Base-by-base conservation (phyloP, 2,113 vertebrate genomes). In the Pica pica region DNA sequence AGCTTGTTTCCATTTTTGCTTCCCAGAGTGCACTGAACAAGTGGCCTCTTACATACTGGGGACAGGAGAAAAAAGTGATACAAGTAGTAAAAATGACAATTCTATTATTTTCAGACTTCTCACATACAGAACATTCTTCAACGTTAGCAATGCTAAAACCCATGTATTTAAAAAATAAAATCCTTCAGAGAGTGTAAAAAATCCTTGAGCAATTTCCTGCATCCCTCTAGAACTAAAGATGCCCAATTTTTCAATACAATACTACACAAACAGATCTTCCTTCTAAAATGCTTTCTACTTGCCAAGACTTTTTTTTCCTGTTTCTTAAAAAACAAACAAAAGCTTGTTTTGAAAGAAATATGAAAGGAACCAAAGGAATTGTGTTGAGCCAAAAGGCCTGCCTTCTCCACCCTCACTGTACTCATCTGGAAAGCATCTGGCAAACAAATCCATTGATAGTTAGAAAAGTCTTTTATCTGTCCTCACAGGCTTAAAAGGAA, bases 121-220 rank as follows among this genome's bases (percentile, higher is more conserved):
- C 5, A 87, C 86, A 97, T 93, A 83, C 31, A 97, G 84, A 96
- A 97, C 96, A 97, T 97, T 97, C 91, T 85, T 96, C 73, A 35
- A 53, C 27, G 31, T 33, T 64, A 89, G 46, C 60, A 68, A 89
- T 94, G 44, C 37, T 57, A 80, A 70, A 60, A 52, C 7, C 13
- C 30, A 28, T 92, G 35, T 42, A 52, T 59, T 91, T 79, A 12
- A 57, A 92, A 86, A 78, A 30, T n/a, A 50, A 93, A 95, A 65
- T 64, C 47, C 15, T 87, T 61, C 65, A 71, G 39, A 87, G n/a
- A 37, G 30, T 75, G 31, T 71, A 53, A 57, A 73, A 83, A 88
- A 77, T 15, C 50, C 46, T 68, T 30, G 10, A 77, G 44, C 50
- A 65, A 68, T 67, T 68, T 65, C 31, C 57, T 69, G 35, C 64